A percentile compares a stretch with the other conserved stretches of the same genome.
Evolutionary conservation across 1,140 invertebrate genomes (phyloP).

Genomic region (Pseudomyrmex flavicornis): DNA sequence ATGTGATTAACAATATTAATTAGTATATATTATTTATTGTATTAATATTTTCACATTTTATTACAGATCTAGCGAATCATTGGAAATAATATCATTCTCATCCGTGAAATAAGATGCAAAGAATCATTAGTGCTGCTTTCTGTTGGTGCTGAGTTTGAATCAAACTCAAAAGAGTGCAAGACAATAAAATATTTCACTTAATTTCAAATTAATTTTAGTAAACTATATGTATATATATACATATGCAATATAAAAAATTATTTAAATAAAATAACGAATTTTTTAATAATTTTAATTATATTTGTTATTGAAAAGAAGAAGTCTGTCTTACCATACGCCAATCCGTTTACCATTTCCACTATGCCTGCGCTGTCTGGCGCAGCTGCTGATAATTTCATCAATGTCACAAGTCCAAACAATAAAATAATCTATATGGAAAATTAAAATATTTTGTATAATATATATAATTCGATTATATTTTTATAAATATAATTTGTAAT

Average conservation of each 20-base stretch:
- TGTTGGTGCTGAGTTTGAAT: conserved; percentile 17
- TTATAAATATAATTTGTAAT: too few species aligned
- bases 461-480: background rate
- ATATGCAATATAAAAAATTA: background rate
- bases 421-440: conserved; percentile 35
- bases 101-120: conserved; percentile 25
- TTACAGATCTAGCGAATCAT: too few species aligned
- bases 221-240: background rate
- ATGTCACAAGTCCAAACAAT: conserved; percentile 34
- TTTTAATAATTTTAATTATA: background rate
- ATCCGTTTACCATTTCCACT: conserved; percentile 78
- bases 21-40: background rate
- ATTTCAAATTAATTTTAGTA: background rate
- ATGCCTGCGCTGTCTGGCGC: conserved; percentile 78
- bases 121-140: conserved; percentile 51
- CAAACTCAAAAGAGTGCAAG: background rate
- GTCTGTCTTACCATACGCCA: conserved; percentile 79
- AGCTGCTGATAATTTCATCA: conserved; percentile 61
- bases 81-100: background rate
- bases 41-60: too few species aligned
- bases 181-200: conserved; percentile 3
- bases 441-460: background rate
- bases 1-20: background rate
- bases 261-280: background rate
- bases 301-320: background rate